Evolutionary conservation across 1,140 invertebrate species (phyloP).

Genomic region (Trachymyrmex cornetzi): DNA sequence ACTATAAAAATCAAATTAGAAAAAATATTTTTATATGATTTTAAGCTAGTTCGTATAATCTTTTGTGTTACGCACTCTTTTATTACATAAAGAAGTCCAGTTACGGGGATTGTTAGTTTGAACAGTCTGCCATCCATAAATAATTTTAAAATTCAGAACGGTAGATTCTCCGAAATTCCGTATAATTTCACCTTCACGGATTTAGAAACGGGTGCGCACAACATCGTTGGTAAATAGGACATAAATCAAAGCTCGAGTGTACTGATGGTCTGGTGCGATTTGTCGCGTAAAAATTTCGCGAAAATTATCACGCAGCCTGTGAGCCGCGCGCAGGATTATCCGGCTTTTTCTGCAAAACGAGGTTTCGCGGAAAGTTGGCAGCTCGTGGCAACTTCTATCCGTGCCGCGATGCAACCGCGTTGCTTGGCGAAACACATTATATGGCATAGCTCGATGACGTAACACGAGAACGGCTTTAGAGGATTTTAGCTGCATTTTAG

Average conservation of each 20-base stretch:
- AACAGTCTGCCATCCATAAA: slow-evolving; percentile 3
- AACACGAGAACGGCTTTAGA: slow-evolving; percentile 58
- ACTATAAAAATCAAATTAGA: neutral
- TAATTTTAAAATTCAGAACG: slow-evolving; percentile 23
- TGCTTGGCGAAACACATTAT: slow-evolving; percentile 52
- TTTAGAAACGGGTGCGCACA: slow-evolving; percentile 17
- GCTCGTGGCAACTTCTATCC: slow-evolving; percentile 48
- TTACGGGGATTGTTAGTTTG: neutral
- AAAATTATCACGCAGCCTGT: slow-evolving; percentile 35
- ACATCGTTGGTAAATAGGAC: slow-evolving; percentile 11
- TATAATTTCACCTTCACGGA: slow-evolving; percentile 2
- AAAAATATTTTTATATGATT: neutral
- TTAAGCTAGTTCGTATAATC: neutral
- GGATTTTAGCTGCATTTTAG: slow-evolving; percentile 57
- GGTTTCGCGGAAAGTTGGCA: slow-evolving; percentile 53
- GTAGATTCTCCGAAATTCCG: slow-evolving; percentile 15
- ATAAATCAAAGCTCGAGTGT: slow-evolving; percentile 47
- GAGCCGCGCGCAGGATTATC: slow-evolving; percentile 36
- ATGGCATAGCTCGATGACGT: slow-evolving; percentile 48
- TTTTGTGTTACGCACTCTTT: neutral
- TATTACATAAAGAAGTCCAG: neutral
- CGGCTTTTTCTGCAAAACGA: slow-evolving; percentile 40
- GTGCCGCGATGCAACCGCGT: slow-evolving; percentile 26
- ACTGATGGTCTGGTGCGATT: neutral
- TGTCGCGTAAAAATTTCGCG: slow-evolving; percentile 40